Percentiles rank a stretch among this genome's conserved stretches.
phyloP scores from a whole-genome alignment of 2,797 vertebrate genomes.

The Tragopan temminckii region DNA sequence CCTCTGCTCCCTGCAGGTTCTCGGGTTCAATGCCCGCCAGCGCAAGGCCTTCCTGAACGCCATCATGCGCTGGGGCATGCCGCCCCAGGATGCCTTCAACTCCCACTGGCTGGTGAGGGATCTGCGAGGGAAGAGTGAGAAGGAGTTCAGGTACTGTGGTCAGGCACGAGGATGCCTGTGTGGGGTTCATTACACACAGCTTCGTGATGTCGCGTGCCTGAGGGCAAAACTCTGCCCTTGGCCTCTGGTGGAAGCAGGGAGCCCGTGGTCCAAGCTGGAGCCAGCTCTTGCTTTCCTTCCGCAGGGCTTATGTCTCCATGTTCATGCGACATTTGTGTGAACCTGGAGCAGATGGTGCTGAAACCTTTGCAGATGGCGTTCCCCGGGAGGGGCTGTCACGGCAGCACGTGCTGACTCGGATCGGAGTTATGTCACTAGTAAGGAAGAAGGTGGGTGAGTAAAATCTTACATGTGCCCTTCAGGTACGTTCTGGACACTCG shows the following conservation, averaged over 20 bases:
- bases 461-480: not conserved
- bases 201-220: not conserved
- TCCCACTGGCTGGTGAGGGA: constrained; percentile 98
- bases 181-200: not conserved
- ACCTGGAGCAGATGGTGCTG: constrained; percentile 94
- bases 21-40: constrained; percentile 97
- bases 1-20: constrained; percentile 83
- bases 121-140: constrained; percentile 96
- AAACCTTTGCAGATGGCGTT: constrained; percentile 96
- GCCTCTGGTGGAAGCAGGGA: accelerated
- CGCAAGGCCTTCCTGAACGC: constrained; percentile 97
- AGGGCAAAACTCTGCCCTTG: not conserved
- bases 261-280: accelerated
- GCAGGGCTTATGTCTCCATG: constrained; percentile 96
- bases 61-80: constrained; percentile 99
- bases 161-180: not conserved
- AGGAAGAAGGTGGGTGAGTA: constrained; percentile 94
- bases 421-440: constrained; percentile 98
- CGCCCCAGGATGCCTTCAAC: constrained; percentile 98
- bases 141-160: constrained; percentile 92
- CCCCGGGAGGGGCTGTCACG: constrained; percentile 96
- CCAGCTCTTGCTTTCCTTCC: not conserved
- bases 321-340: constrained; percentile 99
- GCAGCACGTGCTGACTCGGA: constrained; percentile 97
- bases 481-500: not conserved